Evolutionary conservation across 2,797 vertebrate genomes (phyloP).

Genomic region (Tapirus indicus): DNA sequence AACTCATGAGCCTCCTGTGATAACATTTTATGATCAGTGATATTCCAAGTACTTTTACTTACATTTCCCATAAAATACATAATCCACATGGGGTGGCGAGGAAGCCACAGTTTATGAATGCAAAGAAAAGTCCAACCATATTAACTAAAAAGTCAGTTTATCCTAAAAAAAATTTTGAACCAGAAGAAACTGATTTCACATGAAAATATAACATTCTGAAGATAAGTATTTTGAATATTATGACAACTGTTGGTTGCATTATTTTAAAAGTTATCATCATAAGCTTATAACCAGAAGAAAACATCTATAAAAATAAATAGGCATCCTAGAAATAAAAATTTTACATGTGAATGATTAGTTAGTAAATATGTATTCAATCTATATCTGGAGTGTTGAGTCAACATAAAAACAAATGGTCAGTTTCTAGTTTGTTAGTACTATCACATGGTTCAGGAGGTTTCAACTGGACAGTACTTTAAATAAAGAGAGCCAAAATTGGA

Average conservation of each 20-base stretch:
- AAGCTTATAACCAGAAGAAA: slow-evolving; percentile 83
- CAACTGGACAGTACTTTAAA: neutral
- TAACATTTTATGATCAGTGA: neutral
- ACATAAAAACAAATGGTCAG: slow-evolving; percentile 74
- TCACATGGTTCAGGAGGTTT: neutral
- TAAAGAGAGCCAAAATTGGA: neutral
- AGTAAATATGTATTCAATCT: slow-evolving; percentile 78
- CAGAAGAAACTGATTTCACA: slow-evolving; percentile 79
- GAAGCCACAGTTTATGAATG: neutral
- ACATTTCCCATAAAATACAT: neutral
- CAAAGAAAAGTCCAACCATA: slow-evolving; percentile 55
- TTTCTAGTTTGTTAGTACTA: neutral
- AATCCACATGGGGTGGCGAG: neutral
- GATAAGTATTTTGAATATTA: slow-evolving; percentile 83
- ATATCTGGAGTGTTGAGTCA: slow-evolving; percentile 79
- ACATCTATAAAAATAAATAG: slow-evolving; percentile 89
- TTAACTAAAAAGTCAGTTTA: slow-evolving; percentile 80
- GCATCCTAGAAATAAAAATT: slow-evolving; percentile 85
- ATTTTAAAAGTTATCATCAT: slow-evolving; percentile 85
- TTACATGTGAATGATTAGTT: slow-evolving; percentile 72
- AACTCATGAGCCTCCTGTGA: neutral
- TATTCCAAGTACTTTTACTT: neutral
- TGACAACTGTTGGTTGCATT: slow-evolving; percentile 81
- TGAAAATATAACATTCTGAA: slow-evolving; percentile 83
- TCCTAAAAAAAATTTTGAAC: slow-evolving; percentile 74